Percentiles rank a stretch among this genome's conserved stretches.
Evolutionary conservation across 1,140 invertebrate genomes (phyloP).

Genomic region (Papilio dardanus): DNA sequence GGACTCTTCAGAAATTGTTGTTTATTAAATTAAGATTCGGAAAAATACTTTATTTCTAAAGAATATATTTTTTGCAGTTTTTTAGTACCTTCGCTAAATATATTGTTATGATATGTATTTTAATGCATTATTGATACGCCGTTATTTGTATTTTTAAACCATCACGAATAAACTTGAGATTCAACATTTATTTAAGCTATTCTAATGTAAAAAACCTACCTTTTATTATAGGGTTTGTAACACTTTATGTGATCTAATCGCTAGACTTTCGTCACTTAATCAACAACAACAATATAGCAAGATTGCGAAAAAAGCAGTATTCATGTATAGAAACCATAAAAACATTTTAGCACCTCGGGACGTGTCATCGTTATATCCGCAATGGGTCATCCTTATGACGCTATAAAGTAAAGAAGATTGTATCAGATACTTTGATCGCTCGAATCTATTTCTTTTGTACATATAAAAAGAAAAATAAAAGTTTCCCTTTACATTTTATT

Average conservation of each 20-base stretch:
- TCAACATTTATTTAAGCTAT: background rate
- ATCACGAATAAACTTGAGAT: too few species aligned
- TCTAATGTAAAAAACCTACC: background rate
- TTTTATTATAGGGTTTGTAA: background rate
- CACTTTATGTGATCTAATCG: background rate
- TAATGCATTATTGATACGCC: too few species aligned
- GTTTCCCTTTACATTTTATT: conserved; percentile 33
- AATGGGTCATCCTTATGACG: conserved; percentile 39
- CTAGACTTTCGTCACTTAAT: background rate
- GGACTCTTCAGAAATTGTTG: background rate
- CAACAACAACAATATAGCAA: background rate
- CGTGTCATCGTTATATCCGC: conserved; percentile 38
- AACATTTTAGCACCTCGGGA: conserved; percentile 35
- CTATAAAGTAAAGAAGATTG: conserved; percentile 39
- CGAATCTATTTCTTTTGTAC: conserved; percentile 36
- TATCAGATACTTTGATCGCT: conserved; percentile 39
- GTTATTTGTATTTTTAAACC: too few species aligned
- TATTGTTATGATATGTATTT: too few species aligned
- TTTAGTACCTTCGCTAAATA: too few species aligned
- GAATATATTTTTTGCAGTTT: too few species aligned
- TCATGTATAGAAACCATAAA: conserved; percentile 33
- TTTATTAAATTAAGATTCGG: background rate
- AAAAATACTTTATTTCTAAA: too few species aligned
- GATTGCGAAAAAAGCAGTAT: conserved; percentile 15
- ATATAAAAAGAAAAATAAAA: conserved; percentile 38